Evolutionary conservation across 2,113 vertebrate species (phyloP).

Genomic region (Benitochromis conjunctus): DNA sequence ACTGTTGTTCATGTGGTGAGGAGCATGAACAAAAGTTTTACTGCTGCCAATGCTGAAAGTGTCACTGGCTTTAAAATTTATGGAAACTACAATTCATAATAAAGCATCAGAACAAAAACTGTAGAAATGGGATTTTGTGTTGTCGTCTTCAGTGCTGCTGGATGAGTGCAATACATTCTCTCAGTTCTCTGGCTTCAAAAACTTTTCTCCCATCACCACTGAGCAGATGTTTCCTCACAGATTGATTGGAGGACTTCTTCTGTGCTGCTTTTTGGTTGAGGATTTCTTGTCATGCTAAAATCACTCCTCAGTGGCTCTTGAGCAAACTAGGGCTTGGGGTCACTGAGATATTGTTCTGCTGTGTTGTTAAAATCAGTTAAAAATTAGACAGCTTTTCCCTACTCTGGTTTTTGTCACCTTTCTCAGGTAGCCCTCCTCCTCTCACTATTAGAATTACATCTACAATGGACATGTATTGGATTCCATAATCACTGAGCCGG

Average conservation of each 20-base stretch:
- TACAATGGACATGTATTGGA: fast-evolving
- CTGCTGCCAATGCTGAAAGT: neutral
- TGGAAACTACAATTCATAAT: no score
- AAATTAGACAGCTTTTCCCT: neutral
- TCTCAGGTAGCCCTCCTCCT: neutral
- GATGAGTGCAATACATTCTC: neutral
- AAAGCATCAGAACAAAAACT: no score
- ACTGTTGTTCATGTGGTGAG: fast-evolving
- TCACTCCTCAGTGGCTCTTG: neutral
- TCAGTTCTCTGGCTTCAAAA: neutral
- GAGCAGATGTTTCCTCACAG: fast-evolving
- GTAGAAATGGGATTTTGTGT: neutral
- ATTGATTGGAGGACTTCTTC: neutral
- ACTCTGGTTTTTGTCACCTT: neutral
- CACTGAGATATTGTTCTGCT: neutral
- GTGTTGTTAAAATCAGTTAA: neutral
- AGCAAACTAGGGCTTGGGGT: neutral
- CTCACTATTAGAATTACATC: fast-evolving
- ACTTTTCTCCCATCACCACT: neutral
- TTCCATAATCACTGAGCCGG: fast-evolving
- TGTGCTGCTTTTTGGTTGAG: neutral
- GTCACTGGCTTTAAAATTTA: neutral
- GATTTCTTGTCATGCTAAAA: neutral
- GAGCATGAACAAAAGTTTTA: neutral
- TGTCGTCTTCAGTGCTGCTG: neutral